A percentile compares a stretch with the other conserved stretches of the same genome.
Evolutionary conservation across 2,797 vertebrate species (phyloP).

Genomic region (Paedocypris micromegethes): DNA sequence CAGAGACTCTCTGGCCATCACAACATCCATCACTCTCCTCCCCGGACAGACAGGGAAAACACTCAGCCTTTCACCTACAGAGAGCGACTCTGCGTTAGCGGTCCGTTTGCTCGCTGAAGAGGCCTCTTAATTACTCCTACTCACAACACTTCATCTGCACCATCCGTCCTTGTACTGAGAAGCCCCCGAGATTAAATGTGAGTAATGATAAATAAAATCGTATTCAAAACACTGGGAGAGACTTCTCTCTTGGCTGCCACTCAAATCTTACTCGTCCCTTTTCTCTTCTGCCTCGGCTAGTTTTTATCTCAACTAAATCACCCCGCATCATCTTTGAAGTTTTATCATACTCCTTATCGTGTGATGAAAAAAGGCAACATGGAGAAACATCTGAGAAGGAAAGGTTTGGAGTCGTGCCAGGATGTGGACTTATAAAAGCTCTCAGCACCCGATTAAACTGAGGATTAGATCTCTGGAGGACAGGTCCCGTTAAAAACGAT

Average conservation of each 20-base stretch:
- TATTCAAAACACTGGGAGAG: conserved; percentile 40
- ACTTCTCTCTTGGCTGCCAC: conserved; percentile 39
- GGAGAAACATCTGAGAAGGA: conserved; percentile 1
- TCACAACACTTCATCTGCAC: conserved; percentile 46
- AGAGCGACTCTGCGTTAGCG: conserved; percentile 20
- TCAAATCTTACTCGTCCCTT: conserved; percentile 33
- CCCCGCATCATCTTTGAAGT: conserved; percentile 26
- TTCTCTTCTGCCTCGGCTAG: background rate
- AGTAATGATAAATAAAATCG: conserved; percentile 46
- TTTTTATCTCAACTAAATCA: conserved; percentile 29
- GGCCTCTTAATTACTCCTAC: conserved; percentile 45
- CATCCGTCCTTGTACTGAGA: conserved; percentile 36
- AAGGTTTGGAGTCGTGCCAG: conserved; percentile 26
- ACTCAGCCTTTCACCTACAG: conserved; percentile 40
- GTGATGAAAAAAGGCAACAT: conserved; percentile 17
- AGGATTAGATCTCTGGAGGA: conserved; percentile 21
- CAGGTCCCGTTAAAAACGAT: conserved; percentile 3
- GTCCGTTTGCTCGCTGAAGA: conserved; percentile 26
- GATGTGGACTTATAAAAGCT: conserved; percentile 8
- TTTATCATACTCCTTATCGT: conserved; percentile 22
- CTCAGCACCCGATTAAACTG: conserved; percentile 31
- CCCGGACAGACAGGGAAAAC: conserved; percentile 45
- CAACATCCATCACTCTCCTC: conserved; percentile 51
- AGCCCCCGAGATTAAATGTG: conserved; percentile 40
- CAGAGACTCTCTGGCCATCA: conserved; percentile 46